phyloP scores from a whole-genome alignment of 2,113 vertebrate genomes.

The Thalassoma bifasciatum region DNA sequence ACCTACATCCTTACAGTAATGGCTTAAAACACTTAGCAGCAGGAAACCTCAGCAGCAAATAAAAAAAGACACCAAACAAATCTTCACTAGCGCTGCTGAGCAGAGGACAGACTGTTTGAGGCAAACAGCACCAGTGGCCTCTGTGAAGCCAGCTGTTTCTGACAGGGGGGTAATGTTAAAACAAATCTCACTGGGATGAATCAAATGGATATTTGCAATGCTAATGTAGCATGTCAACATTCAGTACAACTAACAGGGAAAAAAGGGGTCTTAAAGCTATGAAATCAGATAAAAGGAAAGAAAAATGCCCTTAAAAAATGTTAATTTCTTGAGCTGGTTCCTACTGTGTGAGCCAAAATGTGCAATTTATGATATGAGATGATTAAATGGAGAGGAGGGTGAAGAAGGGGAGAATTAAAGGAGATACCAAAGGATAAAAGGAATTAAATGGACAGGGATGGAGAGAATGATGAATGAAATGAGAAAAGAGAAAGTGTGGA shows the following conservation, averaged over 20 bases:
- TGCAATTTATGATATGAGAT: slow-evolving; percentile 36
- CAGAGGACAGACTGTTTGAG: neutral
- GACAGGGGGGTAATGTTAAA: slow-evolving; percentile 24
- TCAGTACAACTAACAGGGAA: slow-evolving; percentile 14
- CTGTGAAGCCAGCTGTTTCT: slow-evolving; percentile 18
- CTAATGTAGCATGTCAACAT: slow-evolving; percentile 30
- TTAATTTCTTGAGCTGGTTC: slow-evolving; percentile 40
- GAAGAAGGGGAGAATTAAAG: neutral
- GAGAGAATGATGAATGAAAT: neutral
- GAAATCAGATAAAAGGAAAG: slow-evolving; percentile 36
- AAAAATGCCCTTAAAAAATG: slow-evolving; percentile 33
- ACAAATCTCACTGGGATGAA: slow-evolving; percentile 21
- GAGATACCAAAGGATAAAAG: slow-evolving; percentile 3
- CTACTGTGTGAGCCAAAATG: slow-evolving; percentile 19
- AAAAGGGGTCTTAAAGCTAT: neutral
- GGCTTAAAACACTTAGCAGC: neutral
- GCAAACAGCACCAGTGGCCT: neutral
- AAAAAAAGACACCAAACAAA: neutral
- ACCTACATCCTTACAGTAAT: neutral
- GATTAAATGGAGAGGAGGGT: slow-evolving; percentile 16
- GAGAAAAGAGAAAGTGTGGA: slow-evolving; percentile 12
- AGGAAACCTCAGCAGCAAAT: neutral
- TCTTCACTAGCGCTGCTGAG: neutral
- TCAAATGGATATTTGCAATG: slow-evolving; percentile 14
- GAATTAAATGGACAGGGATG: neutral